Evolutionary conservation across 2,113 vertebrate genomes (phyloP).

Genomic region (Arothron firmamentum): DNA sequence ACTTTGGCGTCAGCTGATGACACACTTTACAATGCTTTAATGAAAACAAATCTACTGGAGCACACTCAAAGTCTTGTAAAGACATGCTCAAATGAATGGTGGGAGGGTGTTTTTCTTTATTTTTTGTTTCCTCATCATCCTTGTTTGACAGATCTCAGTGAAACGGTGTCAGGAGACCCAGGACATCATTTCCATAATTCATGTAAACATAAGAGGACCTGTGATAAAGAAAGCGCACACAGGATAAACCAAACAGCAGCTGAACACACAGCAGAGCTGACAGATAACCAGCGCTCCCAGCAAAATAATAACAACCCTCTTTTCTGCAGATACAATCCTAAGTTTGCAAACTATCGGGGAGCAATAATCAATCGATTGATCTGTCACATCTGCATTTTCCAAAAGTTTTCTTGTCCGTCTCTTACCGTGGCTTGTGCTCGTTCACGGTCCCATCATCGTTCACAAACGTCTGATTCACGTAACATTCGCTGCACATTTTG

Average conservation of each 20-base stretch:
- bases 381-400: neutral
- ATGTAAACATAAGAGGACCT: neutral
- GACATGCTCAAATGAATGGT: too few species aligned
- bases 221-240: neutral
- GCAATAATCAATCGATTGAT: neutral
- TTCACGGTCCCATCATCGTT: constrained; percentile 76
- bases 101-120: too few species aligned
- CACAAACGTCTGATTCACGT: constrained; percentile 79
- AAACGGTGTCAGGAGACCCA: neutral
- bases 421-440: constrained; percentile 62
- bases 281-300: neutral
- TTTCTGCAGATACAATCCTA: neutral
- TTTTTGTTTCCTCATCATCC: neutral
- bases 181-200: neutral
- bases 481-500: constrained; percentile 70
- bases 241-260: constrained; percentile 16
- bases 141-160: too few species aligned
- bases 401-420: constrained; percentile 8
- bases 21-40: neutral
- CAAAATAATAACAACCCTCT: neutral
- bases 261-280: constrained; percentile 27
- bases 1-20: neutral
- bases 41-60: too few species aligned
- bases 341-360: neutral
- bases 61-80: too few species aligned